A percentile compares a stretch with the other conserved stretches of the same genome.
Conservation (phyloP, 2,797 vertebrate genomes). For the Ambastaia sidthimunki region DNA sequence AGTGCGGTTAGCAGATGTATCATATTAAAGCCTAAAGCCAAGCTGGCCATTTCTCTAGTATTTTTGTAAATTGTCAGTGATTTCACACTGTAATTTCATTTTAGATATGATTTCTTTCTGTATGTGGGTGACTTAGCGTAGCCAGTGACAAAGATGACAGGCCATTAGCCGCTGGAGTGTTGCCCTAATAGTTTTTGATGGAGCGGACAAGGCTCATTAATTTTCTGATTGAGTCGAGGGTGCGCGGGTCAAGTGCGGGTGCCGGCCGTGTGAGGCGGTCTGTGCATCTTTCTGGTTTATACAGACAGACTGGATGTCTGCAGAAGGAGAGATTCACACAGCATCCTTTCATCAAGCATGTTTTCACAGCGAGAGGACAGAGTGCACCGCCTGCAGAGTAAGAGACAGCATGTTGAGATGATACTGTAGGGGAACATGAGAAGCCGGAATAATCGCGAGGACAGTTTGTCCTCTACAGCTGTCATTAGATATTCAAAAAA, state of each 20-base stretch:
- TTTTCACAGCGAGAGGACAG: constrained; percentile 22
- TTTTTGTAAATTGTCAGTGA: constrained; percentile 20
- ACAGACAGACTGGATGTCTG: not conserved
- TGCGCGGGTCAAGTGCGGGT: constrained; percentile 58
- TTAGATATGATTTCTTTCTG: constrained; percentile 57
- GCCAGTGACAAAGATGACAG: constrained; percentile 53
- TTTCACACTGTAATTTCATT: constrained; percentile 37
- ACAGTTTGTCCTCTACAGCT: constrained; percentile 22
- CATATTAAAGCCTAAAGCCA: constrained; percentile 20
- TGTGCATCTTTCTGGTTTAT: constrained; percentile 17
- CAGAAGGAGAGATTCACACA: not conserved
- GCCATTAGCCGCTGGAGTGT: constrained; percentile 40
- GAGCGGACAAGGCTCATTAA: constrained; percentile 61
- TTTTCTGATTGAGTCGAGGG: constrained; percentile 57
- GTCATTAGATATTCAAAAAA: constrained; percentile 26
- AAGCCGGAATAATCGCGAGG: constrained; percentile 31
- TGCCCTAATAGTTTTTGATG: constrained; percentile 54
- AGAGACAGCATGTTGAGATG: constrained; percentile 15
- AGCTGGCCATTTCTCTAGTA: not conserved
- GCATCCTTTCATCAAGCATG: constrained; percentile 14
- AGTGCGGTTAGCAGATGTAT: constrained; percentile 16
- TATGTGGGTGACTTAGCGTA: constrained; percentile 37
- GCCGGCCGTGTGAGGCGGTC: constrained; percentile 16
- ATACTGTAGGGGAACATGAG: constrained; percentile 17
- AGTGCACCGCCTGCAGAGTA: constrained; percentile 18